A percentile compares a stretch with the other conserved stretches of the same genome.
phyloP scores from a whole-genome alignment of 2,797 vertebrate species.

The Coregonus ussuriensis region DNA sequence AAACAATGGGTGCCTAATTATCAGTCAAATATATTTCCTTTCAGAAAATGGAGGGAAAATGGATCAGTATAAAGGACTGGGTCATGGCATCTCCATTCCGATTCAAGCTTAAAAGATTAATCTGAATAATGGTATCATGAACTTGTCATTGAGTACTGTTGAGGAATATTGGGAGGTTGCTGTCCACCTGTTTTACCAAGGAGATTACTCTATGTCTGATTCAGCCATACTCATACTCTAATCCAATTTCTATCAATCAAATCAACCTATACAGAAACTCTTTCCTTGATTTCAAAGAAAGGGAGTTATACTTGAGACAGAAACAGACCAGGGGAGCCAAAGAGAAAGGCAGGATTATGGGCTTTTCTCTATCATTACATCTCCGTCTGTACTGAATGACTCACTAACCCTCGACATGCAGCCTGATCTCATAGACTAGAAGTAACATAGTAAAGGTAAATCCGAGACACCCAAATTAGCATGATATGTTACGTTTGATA shows the following conservation, averaged over 20 bases:
- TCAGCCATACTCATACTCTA: no score
- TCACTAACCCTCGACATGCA: constrained; percentile 57
- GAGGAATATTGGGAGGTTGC: not conserved
- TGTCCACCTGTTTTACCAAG: not conserved
- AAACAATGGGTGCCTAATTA: not conserved
- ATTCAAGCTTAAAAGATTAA: not conserved
- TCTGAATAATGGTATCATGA: not conserved
- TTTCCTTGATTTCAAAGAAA: not conserved
- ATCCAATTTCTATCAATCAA: no score
- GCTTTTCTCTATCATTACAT: constrained; percentile 35
- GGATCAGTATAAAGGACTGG: no score
- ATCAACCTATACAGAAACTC: no score
- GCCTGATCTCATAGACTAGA: no score
- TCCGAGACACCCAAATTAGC: no score
- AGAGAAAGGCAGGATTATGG: not conserved
- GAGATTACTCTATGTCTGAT: no score
- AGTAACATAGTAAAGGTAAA: no score
- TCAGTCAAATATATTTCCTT: not conserved
- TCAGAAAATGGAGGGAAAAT: not conserved
- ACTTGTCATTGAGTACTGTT: not conserved
- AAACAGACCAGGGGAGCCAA: not conserved
- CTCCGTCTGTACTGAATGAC: constrained; percentile 45
- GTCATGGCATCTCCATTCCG: no score
- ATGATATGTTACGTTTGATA: no score
- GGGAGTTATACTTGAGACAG: not conserved